phyloP scores from a whole-genome alignment of 2,797 vertebrate species.

The Melopsittacus undulatus region DNA sequence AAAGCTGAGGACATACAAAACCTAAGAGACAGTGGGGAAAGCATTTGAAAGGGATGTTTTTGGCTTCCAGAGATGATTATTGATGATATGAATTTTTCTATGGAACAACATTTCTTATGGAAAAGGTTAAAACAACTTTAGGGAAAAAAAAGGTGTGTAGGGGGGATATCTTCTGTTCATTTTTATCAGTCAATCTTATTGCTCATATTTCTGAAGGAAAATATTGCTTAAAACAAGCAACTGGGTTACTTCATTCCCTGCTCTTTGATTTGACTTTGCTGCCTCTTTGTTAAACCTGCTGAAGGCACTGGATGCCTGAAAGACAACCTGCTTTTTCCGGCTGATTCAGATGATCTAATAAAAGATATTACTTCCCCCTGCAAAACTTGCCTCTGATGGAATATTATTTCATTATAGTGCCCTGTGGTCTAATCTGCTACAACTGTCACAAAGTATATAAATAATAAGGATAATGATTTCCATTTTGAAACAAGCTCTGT shows the following conservation, averaged over 20 bases:
- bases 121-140: not conserved
- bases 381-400: not conserved
- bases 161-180: not conserved
- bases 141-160: rapidly evolving
- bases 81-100: not conserved
- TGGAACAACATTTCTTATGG: not conserved
- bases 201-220: not conserved
- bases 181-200: not conserved
- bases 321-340: not conserved
- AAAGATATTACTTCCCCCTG: not conserved
- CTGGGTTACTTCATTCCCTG: not conserved
- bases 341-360: not conserved
- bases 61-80: not conserved
- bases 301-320: not conserved
- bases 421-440: not conserved
- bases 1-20: not conserved
- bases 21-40: not conserved
- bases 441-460: not conserved
- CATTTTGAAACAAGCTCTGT: not conserved
- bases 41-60: not conserved
- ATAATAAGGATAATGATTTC: not conserved
- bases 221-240: not conserved
- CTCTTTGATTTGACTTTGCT: not conserved
- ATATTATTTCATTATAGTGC: not conserved
- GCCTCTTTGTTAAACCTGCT: not conserved